These are phyloP conservation scores for Sycophaga agraensis DNA, from an alignment of 1,140 invertebrate genomes.

Conservation along the genomic window DNA sequence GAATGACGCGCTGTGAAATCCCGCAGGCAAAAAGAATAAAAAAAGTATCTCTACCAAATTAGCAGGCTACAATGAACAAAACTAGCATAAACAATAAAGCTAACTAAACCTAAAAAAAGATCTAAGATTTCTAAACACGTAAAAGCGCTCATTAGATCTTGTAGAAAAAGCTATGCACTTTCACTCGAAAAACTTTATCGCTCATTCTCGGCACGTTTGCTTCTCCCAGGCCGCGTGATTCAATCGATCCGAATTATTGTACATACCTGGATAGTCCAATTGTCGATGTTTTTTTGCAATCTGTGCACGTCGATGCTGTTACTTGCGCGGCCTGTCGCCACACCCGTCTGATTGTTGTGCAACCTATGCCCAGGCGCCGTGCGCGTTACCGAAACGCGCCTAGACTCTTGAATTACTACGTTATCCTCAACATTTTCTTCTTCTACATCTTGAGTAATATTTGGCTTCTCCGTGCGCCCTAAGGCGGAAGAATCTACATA, in stretches of 20 bases:
- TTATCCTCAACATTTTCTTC: constrained; percentile 38
- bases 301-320: constrained; percentile 70
- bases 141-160: too few relatives aligned
- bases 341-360: constrained; percentile 47
- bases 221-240: neutral
- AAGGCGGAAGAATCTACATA: constrained; percentile 7
- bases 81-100: too few relatives aligned
- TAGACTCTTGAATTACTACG: constrained; percentile 48
- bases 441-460: constrained; percentile 5
- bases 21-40: too few relatives aligned
- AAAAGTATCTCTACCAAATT: too few relatives aligned
- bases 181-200: too few relatives aligned
- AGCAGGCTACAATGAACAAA: too few relatives aligned
- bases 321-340: constrained; percentile 39
- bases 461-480: too few relatives aligned
- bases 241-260: neutral
- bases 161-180: too few relatives aligned
- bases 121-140: too few relatives aligned
- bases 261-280: constrained; percentile 76
- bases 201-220: neutral
- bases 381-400: constrained; percentile 45
- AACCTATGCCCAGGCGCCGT: constrained; percentile 35
- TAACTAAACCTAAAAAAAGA: too few relatives aligned
- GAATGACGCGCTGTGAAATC: too few relatives aligned
- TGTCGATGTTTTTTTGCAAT: constrained; percentile 79